Percentiles rank a stretch among this genome's conserved stretches.
These are phyloP conservation scores for Phania funesta DNA, from an alignment of 2,888 invertebrate genomes.

Conservation along the genomic window DNA sequence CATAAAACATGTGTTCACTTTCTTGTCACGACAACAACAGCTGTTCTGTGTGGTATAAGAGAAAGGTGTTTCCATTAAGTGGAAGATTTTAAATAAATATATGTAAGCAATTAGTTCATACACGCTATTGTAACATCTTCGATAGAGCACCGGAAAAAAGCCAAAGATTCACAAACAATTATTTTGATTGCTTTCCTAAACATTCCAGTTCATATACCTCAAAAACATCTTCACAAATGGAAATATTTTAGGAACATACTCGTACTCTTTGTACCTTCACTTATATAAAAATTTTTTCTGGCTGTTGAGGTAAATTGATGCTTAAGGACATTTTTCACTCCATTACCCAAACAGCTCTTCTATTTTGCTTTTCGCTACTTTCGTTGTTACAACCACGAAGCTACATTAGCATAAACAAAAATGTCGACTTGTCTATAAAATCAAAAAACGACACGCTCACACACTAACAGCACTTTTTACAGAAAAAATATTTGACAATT, in stretches of 20 bases:
- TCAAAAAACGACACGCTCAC: background rate
- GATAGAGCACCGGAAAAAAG: too few relatives aligned
- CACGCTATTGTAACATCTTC: too few relatives aligned
- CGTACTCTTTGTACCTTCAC: background rate
- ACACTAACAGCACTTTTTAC: background rate
- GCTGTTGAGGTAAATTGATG: conserved; percentile 74
- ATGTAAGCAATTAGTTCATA: too few relatives aligned
- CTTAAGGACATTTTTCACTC: conserved; percentile 79
- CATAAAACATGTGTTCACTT: too few relatives aligned
- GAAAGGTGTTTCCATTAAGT: too few relatives aligned
- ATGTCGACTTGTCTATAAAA: background rate
- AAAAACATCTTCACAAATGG: background rate
- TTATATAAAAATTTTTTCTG: conserved; percentile 43
- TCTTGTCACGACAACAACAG: too few relatives aligned
- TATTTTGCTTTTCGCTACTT: background rate
- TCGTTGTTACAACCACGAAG: conserved; percentile 20
- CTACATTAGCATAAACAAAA: conserved; percentile 5
- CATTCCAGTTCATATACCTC: too few relatives aligned
- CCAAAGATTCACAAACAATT: too few relatives aligned
- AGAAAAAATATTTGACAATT: conserved; percentile 1
- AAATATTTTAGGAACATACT: background rate
- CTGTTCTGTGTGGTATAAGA: too few relatives aligned
- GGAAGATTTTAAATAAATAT: too few relatives aligned
- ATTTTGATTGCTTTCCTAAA: too few relatives aligned
- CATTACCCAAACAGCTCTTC: conserved; percentile 71